These are phyloP conservation scores for Achlya flavicornis DNA, from an alignment of 2,888 invertebrate species.

Conservation along the genomic window DNA sequence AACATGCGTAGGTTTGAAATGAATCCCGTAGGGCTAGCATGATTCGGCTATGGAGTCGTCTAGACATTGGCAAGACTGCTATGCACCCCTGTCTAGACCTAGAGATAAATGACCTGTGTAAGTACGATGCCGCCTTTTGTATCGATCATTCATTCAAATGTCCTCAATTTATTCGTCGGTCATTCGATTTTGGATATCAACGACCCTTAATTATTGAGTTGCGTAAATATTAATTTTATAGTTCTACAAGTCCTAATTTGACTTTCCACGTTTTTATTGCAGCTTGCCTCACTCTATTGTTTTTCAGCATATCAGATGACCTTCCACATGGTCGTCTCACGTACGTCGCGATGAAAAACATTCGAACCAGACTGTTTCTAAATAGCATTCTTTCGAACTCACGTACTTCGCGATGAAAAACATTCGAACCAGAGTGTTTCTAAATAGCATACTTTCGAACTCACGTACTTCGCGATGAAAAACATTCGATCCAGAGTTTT, in stretches of 20 bases:
- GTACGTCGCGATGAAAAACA: too few relatives aligned
- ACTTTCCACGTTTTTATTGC: too few relatives aligned
- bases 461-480: too few relatives aligned
- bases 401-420: too few relatives aligned
- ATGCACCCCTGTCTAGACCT: constrained; percentile 12
- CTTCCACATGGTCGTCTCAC: too few relatives aligned
- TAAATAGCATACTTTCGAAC: too few relatives aligned
- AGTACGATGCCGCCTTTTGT: constrained; percentile 25
- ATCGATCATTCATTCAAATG: constrained; percentile 25
- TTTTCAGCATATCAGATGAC: too few relatives aligned
- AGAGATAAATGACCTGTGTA: constrained; percentile 21
- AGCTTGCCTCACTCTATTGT: too few relatives aligned
- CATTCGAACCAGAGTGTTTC: too few relatives aligned
- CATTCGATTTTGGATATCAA: neutral
- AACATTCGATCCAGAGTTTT: too few relatives aligned
- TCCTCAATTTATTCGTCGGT: neutral
- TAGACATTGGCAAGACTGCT: constrained; percentile 17
- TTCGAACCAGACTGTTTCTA: too few relatives aligned
- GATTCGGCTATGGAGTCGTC: neutral
- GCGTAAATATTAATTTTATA: neutral
- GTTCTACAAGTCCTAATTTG: neutral
- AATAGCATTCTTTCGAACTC: too few relatives aligned
- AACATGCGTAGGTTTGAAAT: constrained; percentile 3
- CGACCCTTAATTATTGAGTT: neutral
- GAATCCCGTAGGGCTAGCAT: neutral